Base-by-base conservation (phyloP, 2,888 invertebrate species). In the Clostera curtula region DNA sequence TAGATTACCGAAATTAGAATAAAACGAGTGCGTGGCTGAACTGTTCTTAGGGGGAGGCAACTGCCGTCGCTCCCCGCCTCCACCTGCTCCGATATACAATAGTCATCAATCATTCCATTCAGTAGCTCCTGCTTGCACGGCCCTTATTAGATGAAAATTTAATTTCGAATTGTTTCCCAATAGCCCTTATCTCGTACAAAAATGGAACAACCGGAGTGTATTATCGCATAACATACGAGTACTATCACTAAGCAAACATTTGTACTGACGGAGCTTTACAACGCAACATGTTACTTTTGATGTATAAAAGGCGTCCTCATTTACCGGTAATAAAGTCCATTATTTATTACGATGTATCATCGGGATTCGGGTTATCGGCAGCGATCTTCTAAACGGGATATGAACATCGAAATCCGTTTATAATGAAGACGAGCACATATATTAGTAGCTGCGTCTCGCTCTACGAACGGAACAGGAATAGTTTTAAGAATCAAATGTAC, bases 41-140 rank as follows among this genome's bases (percentile, higher is more conserved):
- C 22, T 31, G 25, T 27, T 13, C 19, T 27, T 17, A 22, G 17
- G 16, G 7, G 15, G 21, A 22, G 13, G n/a, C 26, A 31, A 32
- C 31, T 48, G 43, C 48, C 39, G 4, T 6, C 41, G 47, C 50
- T 39, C 27, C 19, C 42, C 9, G 23, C 28, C 34, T 45, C 25
- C 18, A 24, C 37, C 37, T 12, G 24, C 23, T 12, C 11, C 31
- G 17, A 29, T 27, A 5, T 27, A 34, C 31, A 31, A 31, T 31
- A 37, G 43, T 36, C 37, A 60, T 63, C 57, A 61, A 62, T 62
- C 59, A 63, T 57, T 47, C 30, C 43, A 51, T 49, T 50, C 43
- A 44, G 51, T 46, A 41, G 48, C 28, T 36, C 42, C 35, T 43
- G 47, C 36, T 46, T 47, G 39, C 45, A 36, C 43, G 50, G 41